Evolutionary conservation across 2,797 vertebrate genomes (phyloP), one percentile per base, ranked within the genome.

Genomic region (Acanthurus tractus): DNA sequence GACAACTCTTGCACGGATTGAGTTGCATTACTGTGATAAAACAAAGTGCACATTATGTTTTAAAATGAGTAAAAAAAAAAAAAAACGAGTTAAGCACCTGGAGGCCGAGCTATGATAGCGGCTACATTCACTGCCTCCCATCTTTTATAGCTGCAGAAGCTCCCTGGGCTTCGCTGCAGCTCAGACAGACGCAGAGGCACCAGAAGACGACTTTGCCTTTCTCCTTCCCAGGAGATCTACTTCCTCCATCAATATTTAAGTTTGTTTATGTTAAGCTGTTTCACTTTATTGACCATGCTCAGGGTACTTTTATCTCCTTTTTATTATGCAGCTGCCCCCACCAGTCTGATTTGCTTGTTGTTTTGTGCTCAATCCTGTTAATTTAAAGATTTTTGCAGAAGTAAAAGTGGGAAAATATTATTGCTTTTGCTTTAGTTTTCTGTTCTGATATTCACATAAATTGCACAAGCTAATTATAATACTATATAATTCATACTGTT

Each of bases 221-320:
- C 79, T 34, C 49, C 52, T 61, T 88, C 85, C 76, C 74, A 20
- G 73, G 85, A 88, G 86, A 89, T 45, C 74, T 71, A 38, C 70
- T 66, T 84, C 70, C 76, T 72, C 72, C 89, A 93, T 90, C 77
- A 94, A 86, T 92, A 83, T 93, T 95, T 93, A 89, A 92, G 42
- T 92, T 94, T 92, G 93, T 94, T 95, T 94, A 88, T 93, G 91
- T 74, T 84, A 92, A 91, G 66, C 85, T 82, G 78, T 88, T 77
- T 90, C 79, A 42, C 56, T 79, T 58, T 84, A 86, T 57, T 83
- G 83, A 94, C 77, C 56, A 42, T 61, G 62, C 79, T 76, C 76
- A 1, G 45, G 74, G 63, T 79, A 46, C 68, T 74, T 78, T 66
- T 11, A 74, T 53, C 49, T 78, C 61, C 74, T 77, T 68, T 81